Base-by-base conservation (phyloP, 2,797 vertebrate genomes). In the Lithobates sylvaticus region DNA sequence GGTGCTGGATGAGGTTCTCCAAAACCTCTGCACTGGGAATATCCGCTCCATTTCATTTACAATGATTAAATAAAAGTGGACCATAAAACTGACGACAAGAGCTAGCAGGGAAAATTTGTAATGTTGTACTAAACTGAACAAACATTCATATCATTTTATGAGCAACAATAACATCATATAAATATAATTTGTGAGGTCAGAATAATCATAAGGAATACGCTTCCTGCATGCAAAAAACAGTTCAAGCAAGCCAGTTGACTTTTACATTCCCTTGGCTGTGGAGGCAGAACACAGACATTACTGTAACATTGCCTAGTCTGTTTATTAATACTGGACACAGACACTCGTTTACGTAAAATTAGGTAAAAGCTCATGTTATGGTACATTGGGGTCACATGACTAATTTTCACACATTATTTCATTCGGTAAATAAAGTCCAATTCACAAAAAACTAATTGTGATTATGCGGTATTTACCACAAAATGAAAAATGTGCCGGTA, bases 121-220 rank as follows among this genome's bases (percentile, higher is more conserved):
- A 84, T 54, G 32, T 50, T 26, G 68, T 76, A 78, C 83, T 84
- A 77, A 84, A 84, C 74, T n/a, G 39, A 84, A 74, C 72, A 69
- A 84, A 78, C 50, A 64, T 67, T 84, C 47, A 32, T 61, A 61
- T 71, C 68, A 72, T 27, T 84, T 84, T 84, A 84, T 29, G 32
- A 76, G 47, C 32, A 47, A 50, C 47, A 78, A 71, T 78, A 84
- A 71, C 39, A 72, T 84, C 26, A 69, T 68, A 75, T 47, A 68
- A 78, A 77, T 78, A 78, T 78, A 72, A 39, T 54, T 34, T 64
- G 68, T 72, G 23, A 34, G 67, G 47, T 42, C 47, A 70, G 50
- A 64, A 36, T 44, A 61, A 64, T 64, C 15, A 3, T n/a, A 54
- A 26, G 76, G 64, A 47, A 73, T 73, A 73, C 23, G 50, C 44